Evolutionary conservation across 2,113 vertebrate species (phyloP).

Genomic region (Phaethon lepturus): DNA sequence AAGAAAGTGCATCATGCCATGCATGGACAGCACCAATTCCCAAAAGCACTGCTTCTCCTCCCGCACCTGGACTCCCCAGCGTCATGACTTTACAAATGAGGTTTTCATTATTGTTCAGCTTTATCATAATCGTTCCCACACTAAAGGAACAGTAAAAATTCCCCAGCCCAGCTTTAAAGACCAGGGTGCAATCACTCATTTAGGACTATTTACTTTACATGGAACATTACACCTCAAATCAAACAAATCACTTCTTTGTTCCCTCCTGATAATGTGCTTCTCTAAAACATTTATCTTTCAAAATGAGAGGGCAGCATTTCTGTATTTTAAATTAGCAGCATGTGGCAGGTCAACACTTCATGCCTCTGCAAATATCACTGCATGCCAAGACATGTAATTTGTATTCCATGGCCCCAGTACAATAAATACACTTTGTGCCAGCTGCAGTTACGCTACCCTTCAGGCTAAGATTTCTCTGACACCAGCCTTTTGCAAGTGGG

Average conservation of each 20-base stretch:
- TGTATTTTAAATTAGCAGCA: background rate
- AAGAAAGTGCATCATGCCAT: background rate
- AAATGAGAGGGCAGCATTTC: background rate
- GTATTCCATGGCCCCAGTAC: background rate
- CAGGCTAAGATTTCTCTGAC: background rate
- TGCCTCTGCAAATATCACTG: background rate
- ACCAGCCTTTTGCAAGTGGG: background rate
- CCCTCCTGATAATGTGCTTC: background rate
- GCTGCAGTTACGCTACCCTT: background rate
- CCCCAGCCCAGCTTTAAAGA: background rate
- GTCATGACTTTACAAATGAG: background rate
- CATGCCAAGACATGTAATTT: rapidly evolving
- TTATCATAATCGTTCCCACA: background rate
- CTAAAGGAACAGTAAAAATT: background rate
- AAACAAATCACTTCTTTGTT: background rate
- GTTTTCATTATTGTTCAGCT: background rate
- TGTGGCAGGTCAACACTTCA: background rate
- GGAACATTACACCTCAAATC: background rate
- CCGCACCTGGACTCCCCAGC: rapidly evolving
- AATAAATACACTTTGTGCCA: background rate
- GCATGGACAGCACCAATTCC: background rate
- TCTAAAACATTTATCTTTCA: background rate
- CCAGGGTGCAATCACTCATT: background rate
- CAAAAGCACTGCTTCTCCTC: background rate
- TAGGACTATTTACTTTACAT: background rate